Conservation (phyloP, 1,140 invertebrate species). For the Diachasma alloeum region DNA sequence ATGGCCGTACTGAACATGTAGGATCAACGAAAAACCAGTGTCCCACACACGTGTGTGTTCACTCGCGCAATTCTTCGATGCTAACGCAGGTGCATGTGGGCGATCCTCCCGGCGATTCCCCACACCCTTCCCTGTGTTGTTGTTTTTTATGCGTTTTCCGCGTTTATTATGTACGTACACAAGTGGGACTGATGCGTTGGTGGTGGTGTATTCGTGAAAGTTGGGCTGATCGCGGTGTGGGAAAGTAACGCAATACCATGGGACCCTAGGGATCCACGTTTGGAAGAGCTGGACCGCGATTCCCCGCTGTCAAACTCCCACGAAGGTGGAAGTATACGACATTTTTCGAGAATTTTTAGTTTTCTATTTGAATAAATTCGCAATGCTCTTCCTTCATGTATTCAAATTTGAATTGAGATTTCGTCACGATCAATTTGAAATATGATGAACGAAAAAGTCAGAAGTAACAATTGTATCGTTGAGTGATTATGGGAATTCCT, state of each 20-base stretch:
- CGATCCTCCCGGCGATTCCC: conserved; percentile 20
- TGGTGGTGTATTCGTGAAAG: conserved; percentile 8
- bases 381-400: too few species aligned
- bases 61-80: neutral
- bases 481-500: too few species aligned
- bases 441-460: too few species aligned
- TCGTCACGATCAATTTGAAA: too few species aligned
- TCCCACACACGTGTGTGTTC: neutral
- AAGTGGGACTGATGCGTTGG: too few species aligned
- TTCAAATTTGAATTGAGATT: too few species aligned
- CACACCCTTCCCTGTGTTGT: neutral
- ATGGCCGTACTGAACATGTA: neutral
- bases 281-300: conserved; percentile 50
- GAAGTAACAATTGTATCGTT: too few species aligned
- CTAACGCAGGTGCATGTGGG: conserved; percentile 42
- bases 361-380: too few species aligned
- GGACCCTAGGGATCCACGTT: conserved; percentile 40
- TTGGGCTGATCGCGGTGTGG: conserved; percentile 45
- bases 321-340: conserved; percentile 12
- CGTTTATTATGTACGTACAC: neutral
- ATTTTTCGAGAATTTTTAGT: neutral
- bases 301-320: conserved; percentile 48
- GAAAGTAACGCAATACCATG: conserved; percentile 64
- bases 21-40: neutral
- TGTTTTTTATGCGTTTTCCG: neutral